Base-by-base conservation (phyloP, 1,140 invertebrate species). In the Ganaspis sp. region DNA sequence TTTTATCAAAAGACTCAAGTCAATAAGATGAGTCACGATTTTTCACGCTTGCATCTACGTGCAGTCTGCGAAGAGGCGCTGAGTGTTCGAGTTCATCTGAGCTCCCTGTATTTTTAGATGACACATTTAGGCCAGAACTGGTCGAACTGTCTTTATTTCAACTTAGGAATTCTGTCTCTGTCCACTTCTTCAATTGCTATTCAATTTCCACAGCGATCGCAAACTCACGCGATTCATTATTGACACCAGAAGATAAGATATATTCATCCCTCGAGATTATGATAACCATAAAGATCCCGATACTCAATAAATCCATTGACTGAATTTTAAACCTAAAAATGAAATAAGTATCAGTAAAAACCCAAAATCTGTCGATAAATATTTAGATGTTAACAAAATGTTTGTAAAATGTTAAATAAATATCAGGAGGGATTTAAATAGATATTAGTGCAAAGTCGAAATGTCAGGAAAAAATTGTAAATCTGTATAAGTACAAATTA, bases 81-180 rank as follows among this genome's bases (percentile, higher is more conserved):
- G 11, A 34, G n/a, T 64, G 58, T 77, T 76, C 49, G 29, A 76
- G 74, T 58, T 54, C 38, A 26, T 38, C 74, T 75, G 77, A 77
- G 80, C 84, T 83, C 45, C 58, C 69, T 70, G 84, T 90, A 90
- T 90, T 90, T 89, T 87, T 89, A 90, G 88, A 89, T 88, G 89
- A 86, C 89, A 89, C 87, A 90, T 90, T 89, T 90, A 88, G 84
- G 83, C 84, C 84, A 78, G 84, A 84, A 86, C 81, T 70, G 84
- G 80, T 84, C 77, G 78, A 84, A 84, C 82, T 84, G 76, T 86
- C 84, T 87, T 86, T 87, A 87, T 87, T 88, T 85, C 83, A 83
- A 84, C 83, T 76, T 40, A 40, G 64, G 70, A 70, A 54, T 17
- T 54, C 29, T 9, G 17, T 54, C 17, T 19, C n/a, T 72, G 11